Base-by-base conservation (phyloP, 2,113 vertebrate species). In the Phylloscopus trochilus region DNA sequence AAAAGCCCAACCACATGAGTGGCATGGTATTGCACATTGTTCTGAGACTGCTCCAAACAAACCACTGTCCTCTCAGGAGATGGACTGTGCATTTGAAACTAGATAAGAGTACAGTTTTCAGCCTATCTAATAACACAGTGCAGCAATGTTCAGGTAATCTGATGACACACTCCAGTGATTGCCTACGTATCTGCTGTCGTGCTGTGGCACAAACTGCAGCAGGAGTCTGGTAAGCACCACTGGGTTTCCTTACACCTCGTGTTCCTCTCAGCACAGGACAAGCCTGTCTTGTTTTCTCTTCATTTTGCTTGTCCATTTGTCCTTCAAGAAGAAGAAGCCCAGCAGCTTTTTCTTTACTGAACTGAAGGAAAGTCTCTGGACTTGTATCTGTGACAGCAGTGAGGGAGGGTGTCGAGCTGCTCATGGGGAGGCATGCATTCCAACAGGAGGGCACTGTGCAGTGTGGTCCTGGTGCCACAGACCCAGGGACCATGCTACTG, bases 101-200 rank as follows among this genome's bases (percentile, higher is more conserved):
- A 49, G 82, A 81, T 15, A 27, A 30, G 52, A 19, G 37, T 23
- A 23, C n/a, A 13, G 35, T 75, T 63, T 84, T 46, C 77, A 84
- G 56, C 35, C 2, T 75, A 87, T 91, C 90, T 67, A 72, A 82
- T 92, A 87, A 78, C 81, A 47, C 0, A 0, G 52, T 14, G 77
- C 74, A 76, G 92, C 90, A 68, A 64, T 64, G 89, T 82, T 59
- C 24, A 21, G 69, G 84, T 82, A 84, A 91, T 82, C 74, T 44
- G 81, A 91, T 56, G 43, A 74, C 43, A 78, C 2, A 0, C 39
- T 56, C 81, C 52, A 31, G 60, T 27, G 35, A 59, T 16, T 67
- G 56, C 64, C 43, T 24, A 3, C 0, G 0, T 81, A 58, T 56
- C 68, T 14, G 7, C 87, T 74, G 1, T 30, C 2, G 2, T 12